Evolutionary conservation across 2,888 invertebrate genomes (phyloP), one percentile per base, ranked within the genome.

Genomic region (Amphimallon solstitiale): DNA sequence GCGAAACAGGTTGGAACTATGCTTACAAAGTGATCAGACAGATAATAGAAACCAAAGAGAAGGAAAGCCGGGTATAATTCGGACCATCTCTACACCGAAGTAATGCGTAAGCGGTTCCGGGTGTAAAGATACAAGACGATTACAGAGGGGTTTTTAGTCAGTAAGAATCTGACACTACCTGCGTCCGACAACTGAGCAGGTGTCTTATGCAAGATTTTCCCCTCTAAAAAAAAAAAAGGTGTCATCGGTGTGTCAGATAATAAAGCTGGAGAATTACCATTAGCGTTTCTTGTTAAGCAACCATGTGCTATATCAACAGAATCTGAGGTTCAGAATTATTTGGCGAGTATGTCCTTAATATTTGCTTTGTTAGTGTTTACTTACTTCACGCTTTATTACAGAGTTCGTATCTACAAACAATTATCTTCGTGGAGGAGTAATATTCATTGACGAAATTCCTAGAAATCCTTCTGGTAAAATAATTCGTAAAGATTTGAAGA

Each of bases 231-330:
- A n/a, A n/a, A n/a, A n/a, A n/a, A n/a, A n/a, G n/a, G n/a, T 35
- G 95, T 96, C 37, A 88, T 95, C 76, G 95, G 94, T 15, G 80
- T 88, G 56, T 90, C 92, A 0, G 87, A 94, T 79, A 90, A 90
- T 76, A 79, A 78, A 51, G 89, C 90, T 38, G 94, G 94, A 9
- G 93, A 93, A 79, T 82, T 93, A 64, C 93, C 94, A 5, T 75
- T 88, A 70, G 94, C 93, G 0, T 93, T 90, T 80, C 86, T 94
- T 10, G 93, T 93, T 2, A 85, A 84, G 64, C 89, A 89, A 78
- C 83, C 85, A 0, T 83, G 81, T 70, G 79, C 81, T 0, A 75
- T 78, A 1, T 76, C 89, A 52, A 86, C 85, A 0, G 87, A 86
- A 70, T 68, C 70, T 17, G 79, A 79, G 69, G 66, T 81, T n/a